Evolutionary conservation across 2,797 vertebrate genomes (phyloP).

Genomic region (Sebastes kiyomatsui): DNA sequence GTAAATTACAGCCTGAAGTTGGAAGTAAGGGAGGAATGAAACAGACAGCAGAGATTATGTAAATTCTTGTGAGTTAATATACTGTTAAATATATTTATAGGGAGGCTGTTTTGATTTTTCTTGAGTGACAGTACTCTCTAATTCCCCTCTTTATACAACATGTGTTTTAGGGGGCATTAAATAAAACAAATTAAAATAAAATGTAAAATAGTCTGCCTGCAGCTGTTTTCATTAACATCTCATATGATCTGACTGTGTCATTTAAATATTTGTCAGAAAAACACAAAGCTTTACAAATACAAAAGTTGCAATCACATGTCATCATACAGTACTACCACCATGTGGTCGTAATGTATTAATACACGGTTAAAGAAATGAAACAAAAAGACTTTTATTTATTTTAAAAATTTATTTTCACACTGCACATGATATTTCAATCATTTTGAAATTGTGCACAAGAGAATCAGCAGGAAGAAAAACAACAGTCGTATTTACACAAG

Average conservation of each 20-base stretch:
- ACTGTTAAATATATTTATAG: not conserved
- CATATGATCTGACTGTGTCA: not conserved
- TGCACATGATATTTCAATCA: slow-evolving; percentile 52
- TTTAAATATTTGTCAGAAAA: not conserved
- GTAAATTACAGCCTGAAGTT: slow-evolving; percentile 1
- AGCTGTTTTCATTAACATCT: not conserved
- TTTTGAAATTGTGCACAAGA: slow-evolving; percentile 33
- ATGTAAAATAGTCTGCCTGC: not conserved
- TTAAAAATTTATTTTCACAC: slow-evolving; percentile 69
- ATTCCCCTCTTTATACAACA: not conserved
- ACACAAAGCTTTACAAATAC: not conserved
- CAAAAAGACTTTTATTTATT: slow-evolving; percentile 15
- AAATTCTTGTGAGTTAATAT: not conserved
- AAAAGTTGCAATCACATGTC: not conserved
- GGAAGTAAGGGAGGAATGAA: slow-evolving; percentile 24
- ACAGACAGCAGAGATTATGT: not conserved
- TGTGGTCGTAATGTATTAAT: slow-evolving; percentile 50
- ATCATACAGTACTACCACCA: slow-evolving; percentile 62
- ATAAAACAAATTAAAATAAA: not conserved
- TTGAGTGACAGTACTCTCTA: not conserved
- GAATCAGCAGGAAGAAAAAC: slow-evolving; percentile 44
- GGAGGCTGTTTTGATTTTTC: not conserved
- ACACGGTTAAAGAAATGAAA: not conserved
- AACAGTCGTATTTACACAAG: slow-evolving; percentile 46
- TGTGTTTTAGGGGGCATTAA: not conserved